Conservation (phyloP, 2,888 invertebrate species). For the Athripsodes cinereus region DNA sequence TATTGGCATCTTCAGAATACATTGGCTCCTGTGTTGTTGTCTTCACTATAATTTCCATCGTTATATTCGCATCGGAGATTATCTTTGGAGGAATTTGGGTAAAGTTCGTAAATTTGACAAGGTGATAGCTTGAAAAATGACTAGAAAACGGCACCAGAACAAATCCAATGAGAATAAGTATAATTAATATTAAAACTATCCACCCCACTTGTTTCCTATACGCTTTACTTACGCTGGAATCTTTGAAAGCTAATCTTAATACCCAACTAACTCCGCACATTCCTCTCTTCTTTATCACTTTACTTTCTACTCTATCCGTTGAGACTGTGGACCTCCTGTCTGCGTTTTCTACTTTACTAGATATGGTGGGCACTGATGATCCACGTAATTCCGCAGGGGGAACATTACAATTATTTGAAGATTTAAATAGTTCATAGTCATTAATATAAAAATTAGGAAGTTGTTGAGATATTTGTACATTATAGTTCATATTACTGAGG, state of each 20-base stretch:
- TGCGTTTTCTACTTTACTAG: conserved; percentile 22
- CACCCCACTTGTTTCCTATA: conserved; percentile 46
- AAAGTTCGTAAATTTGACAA: conserved; percentile 20
- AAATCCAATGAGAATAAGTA: conserved; percentile 41
- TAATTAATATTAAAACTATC: conserved; percentile 48
- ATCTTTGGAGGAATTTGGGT: conserved; percentile 19
- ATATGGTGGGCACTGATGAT: conserved; percentile 21
- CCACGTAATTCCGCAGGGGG: background rate
- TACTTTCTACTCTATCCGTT: conserved; percentile 15
- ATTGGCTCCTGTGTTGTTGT: conserved; percentile 39
- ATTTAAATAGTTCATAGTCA: conserved; percentile 22
- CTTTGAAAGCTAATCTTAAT: conserved; percentile 42
- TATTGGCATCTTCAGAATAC: conserved; percentile 35
- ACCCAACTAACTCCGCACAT: conserved; percentile 46
- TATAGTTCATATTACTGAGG: conserved; percentile 12
- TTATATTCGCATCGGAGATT: conserved; percentile 5
- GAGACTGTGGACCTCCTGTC: conserved; percentile 2
- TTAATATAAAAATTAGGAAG: conserved; percentile 16
- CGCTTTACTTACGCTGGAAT: conserved; percentile 42
- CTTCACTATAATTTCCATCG: background rate
- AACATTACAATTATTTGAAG: background rate
- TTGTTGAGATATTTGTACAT: conserved; percentile 3
- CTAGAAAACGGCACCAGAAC: conserved; percentile 46
- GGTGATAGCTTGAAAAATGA: conserved; percentile 31
- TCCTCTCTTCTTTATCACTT: conserved; percentile 35